Evolutionary conservation across 2,888 invertebrate genomes (phyloP).

Genomic region (Icerya purchasi): DNA sequence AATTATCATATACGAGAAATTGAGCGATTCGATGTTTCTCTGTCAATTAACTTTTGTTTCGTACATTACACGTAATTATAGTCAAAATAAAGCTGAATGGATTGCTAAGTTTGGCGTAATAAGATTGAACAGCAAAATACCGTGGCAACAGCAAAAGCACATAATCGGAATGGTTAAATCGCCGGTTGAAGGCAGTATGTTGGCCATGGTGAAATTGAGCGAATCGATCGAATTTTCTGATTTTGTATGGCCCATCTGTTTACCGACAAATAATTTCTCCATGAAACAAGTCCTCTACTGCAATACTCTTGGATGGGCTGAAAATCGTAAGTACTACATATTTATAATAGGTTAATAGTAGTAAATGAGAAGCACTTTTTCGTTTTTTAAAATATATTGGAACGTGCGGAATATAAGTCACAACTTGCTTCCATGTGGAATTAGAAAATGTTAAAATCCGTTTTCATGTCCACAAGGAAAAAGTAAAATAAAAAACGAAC

Average conservation of each 20-base stretch:
- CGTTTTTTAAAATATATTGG: no score
- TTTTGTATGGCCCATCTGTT: slow-evolving; percentile 61
- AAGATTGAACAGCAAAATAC: slow-evolving; percentile 52
- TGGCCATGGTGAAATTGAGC: slow-evolving; percentile 59
- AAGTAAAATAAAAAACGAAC: no score
- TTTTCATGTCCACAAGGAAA: no score
- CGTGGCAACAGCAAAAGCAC: slow-evolving; percentile 68
- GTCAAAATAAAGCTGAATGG: slow-evolving; percentile 75
- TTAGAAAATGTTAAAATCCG: no score
- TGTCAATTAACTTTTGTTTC: not conserved
- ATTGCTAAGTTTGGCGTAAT: slow-evolving; percentile 54
- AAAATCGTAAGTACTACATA: slow-evolving; percentile 35
- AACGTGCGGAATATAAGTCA: no score
- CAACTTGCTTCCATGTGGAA: no score
- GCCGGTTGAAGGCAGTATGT: slow-evolving; percentile 69
- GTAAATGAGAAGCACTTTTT: no score
- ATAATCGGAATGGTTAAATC: slow-evolving; percentile 72
- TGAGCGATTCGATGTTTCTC: not conserved
- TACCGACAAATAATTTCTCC: slow-evolving; percentile 37
- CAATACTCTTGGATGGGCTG: slow-evolving; percentile 68
- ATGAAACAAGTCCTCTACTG: slow-evolving; percentile 34
- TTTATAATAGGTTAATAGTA: slow-evolving; percentile 1
- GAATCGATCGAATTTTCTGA: slow-evolving; percentile 52
- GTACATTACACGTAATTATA: no score
- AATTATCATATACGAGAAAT: no score